These are phyloP conservation scores for Leucosticte australis DNA, from an alignment of 2,113 vertebrate genomes.

Conservation along the genomic window DNA sequence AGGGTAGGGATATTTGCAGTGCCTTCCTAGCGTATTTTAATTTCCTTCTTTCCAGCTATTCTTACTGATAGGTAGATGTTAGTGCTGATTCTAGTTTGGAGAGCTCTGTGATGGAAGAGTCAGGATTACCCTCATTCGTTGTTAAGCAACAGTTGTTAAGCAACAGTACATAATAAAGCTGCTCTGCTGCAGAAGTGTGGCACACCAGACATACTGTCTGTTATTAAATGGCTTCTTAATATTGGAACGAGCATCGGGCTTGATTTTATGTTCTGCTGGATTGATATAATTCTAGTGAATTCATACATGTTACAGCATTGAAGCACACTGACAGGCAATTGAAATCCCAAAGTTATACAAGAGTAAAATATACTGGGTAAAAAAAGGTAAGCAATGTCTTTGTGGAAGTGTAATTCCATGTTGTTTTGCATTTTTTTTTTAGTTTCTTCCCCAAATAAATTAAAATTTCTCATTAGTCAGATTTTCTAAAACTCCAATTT, in stretches of 20 bases:
- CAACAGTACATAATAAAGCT: slow-evolving; percentile 54
- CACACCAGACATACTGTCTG: slow-evolving; percentile 10
- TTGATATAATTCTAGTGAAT: neutral
- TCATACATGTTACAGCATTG: neutral
- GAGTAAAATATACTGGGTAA: neutral
- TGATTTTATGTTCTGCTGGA: neutral
- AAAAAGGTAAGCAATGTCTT: neutral
- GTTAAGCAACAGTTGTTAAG: slow-evolving; percentile 72
- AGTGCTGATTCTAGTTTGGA: neutral
- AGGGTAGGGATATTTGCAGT: neutral
- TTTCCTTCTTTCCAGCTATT: slow-evolving; percentile 20
- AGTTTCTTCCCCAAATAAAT: neutral
- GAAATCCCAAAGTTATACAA: neutral
- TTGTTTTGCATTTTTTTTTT: neutral
- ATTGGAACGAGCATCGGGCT: neutral
- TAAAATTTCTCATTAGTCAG: neutral
- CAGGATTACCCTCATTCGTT: slow-evolving; percentile 56
- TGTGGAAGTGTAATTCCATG: neutral
- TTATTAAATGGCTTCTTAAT: slow-evolving; percentile 45
- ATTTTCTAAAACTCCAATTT: neutral
- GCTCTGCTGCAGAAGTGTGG: neutral
- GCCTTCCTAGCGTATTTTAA: neutral
- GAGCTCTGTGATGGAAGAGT: slow-evolving; percentile 14
- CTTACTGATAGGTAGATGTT: neutral
- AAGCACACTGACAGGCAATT: neutral